Base-by-base conservation (phyloP, 2,113 vertebrate genomes). In the Zosterops lateralis region DNA sequence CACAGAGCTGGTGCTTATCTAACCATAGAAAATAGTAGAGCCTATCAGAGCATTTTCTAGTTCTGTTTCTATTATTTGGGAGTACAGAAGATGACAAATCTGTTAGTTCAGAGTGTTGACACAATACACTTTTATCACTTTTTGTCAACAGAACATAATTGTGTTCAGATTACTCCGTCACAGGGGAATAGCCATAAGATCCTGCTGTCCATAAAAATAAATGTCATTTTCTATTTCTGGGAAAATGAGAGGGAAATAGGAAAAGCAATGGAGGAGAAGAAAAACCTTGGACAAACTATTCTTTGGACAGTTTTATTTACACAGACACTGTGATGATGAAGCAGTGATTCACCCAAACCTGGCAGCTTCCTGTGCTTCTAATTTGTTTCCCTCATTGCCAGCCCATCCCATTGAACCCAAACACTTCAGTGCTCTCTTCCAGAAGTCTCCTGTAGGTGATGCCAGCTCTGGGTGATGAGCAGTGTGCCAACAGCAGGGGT, bases 101-200 rank as follows among this genome's bases (percentile, higher is more conserved):
- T 92, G 79, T 93, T 96, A 60, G 88, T 82, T 86, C 79, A 58
- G 77, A 87, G 84, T 95, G 93, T 92, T 92, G 91, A 94, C 92
- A 84, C 90, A 92, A 82, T 92, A 65, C 53, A 64, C 61, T 95
- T 95, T 87, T 92, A 90, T 91, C 87, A 90, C 71, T 82, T 93
- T 96, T 96, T 92, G 80, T 94, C 75, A 94, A 96, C 94, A 91
- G 87, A 74, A 70, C 66, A 57, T 83, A 89, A 79, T 90, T 96
- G 86, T 81, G 67, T 80, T 95, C 88, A 83, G 95, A 97, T 96
- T 96, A 84, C 40, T 61, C 82, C 1, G 0, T 45, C 73, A 1
- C 74, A 92, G 73, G 88, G 90, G 92, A 95, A 93, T 81, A 94
- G 85, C 96, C 88, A 44, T 84, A 82, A 95, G 90, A 96, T 88